Percentiles rank a stretch among this genome's conserved stretches.
These are phyloP conservation scores for Nymphalis io DNA, from an alignment of 1,140 invertebrate genomes.

Conservation along the genomic window DNA sequence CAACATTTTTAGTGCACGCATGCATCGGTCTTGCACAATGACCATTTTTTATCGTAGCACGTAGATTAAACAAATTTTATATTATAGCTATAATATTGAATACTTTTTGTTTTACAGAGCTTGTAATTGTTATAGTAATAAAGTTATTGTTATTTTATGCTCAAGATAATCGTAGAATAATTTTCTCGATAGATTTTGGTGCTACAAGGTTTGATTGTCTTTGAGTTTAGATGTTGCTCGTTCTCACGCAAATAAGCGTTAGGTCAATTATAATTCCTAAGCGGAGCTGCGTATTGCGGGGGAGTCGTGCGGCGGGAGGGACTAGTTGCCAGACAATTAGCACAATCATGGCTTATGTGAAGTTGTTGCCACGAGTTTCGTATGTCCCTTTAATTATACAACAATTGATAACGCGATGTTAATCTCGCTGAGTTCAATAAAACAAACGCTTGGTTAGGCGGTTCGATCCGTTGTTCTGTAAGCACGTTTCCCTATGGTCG, in stretches of 20 bases:
- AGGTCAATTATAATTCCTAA: slow-evolving; percentile 43
- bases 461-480: neutral
- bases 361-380: slow-evolving; percentile 18
- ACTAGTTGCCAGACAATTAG: slow-evolving; percentile 28
- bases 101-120: neutral
- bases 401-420: slow-evolving; percentile 1
- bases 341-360: slow-evolving; percentile 24
- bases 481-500: slow-evolving; percentile 7
- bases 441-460: neutral
- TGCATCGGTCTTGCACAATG: neutral
- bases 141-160: neutral
- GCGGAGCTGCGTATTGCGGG: slow-evolving; percentile 28
- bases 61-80: neutral
- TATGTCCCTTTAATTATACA: slow-evolving; percentile 17
- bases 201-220: neutral
- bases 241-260: slow-evolving; percentile 43
- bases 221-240: slow-evolving; percentile 20
- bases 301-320: neutral
- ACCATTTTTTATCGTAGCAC: neutral
- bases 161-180: neutral
- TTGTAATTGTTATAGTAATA: neutral
- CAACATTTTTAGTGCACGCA: neutral
- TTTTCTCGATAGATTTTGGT: neutral
- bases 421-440: neutral
- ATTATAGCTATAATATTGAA: neutral